Evolutionary conservation across 1,140 invertebrate genomes (phyloP), one percentile per base, ranked within the genome.

Genomic region (Drosophila nigrodunni): DNA sequence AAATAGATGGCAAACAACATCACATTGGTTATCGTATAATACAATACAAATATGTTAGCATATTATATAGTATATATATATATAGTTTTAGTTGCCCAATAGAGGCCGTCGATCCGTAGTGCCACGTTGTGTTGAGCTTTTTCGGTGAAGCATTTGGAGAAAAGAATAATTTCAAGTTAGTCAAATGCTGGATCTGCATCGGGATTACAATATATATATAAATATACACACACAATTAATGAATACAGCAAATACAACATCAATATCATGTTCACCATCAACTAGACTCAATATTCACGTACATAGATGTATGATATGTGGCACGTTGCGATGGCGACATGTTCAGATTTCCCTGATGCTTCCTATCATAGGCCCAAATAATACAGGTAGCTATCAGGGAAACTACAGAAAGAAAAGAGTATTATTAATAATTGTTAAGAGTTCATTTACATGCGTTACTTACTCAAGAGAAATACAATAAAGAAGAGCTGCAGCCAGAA

Each of bases 401-500:
- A 81, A 97, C 90, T 92, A 54, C 6, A 71, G n/a, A 30, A 46
- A 7, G 43, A 3, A 34, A 2, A 11, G 2, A 4, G 46, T 54
- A 11, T 39, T 6, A 46, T 8, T 60, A 60, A 11, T 9, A 11
- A 7, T 15, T 15, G 34, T 46, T 21, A 3, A 52, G 46, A 60
- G 10, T 18, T 21, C 8, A 10, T 21, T 0, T 9, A 10, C 6
- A 21, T 39, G 3, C 25, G 6, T 0, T 18, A 68, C 69, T 74
- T 46, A 92, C 90, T 92, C 93, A 95, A 95, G 0, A 99, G 93
- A 93, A 96, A 98, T 37, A 94, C 94, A 30, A 99, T 94, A 94
- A 99, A 99, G 92, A 99, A 99, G 64, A 98, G 94, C 94, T 99
- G 98, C 30, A 99, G 93, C 93, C 97, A 96, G 15, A 98, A 95